These are phyloP conservation scores for Myanophis thanlyinensis DNA, from an alignment of 2,113 vertebrate species.

Conservation along the genomic window DNA sequence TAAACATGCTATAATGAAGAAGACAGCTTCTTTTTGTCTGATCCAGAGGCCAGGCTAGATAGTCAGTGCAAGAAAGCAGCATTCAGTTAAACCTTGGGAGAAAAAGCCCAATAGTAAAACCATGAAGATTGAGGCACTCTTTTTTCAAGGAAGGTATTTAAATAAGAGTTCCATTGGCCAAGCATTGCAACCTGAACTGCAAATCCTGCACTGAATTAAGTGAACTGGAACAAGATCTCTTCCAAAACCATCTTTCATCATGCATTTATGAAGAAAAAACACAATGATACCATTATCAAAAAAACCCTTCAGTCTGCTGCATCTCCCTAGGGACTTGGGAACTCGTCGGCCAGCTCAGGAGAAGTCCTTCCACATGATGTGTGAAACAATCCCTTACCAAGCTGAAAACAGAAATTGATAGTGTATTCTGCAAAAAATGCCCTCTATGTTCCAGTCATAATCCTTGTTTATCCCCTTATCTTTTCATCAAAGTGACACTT, in stretches of 20 bases:
- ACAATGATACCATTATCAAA: background rate
- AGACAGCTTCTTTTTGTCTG: background rate
- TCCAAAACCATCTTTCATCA: background rate
- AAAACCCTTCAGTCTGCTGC: background rate
- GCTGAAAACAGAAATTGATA: background rate
- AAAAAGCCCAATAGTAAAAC: background rate
- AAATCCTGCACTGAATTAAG: background rate
- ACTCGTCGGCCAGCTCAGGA: background rate
- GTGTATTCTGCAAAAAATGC: background rate
- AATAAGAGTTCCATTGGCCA: background rate
- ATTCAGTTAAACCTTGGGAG: background rate
- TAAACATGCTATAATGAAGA: background rate
- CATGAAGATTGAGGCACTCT: background rate
- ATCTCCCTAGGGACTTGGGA: background rate
- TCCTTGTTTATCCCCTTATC: background rate
- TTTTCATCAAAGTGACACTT: background rate
- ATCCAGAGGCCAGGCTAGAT: background rate
- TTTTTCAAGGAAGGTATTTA: background rate
- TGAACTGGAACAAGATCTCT: background rate
- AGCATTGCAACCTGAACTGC: background rate
- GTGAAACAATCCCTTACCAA: background rate
- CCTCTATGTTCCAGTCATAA: background rate
- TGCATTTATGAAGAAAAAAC: background rate
- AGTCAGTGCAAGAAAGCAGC: background rate
- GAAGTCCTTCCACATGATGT: background rate